Base-by-base conservation (phyloP, 2,797 vertebrate genomes). In the Pseudomugil tenellus region DNA sequence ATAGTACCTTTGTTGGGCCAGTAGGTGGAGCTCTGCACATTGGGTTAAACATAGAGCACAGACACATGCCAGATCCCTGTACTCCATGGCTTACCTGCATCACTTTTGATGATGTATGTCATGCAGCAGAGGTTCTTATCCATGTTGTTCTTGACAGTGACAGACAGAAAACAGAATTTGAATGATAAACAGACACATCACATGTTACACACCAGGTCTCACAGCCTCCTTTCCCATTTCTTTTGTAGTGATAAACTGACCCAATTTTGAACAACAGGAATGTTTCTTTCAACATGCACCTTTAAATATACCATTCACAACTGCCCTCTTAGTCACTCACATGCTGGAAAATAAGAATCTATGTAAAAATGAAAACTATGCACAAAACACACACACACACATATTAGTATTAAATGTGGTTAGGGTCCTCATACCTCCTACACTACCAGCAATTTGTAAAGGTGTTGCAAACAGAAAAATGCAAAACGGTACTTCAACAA, bases 21-120 rank as follows among this genome's bases (percentile, higher is more conserved):
- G 76, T 78, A 87, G 92, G 88, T 75, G 92, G 93, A 73, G 90
- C 92, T 93, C 77, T 85, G 80, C 75, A 70, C 88, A 89, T 92
- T 91, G 70, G 17, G 4, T 25, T 25, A 51, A 21, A 51, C 13
- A 48, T 32, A 11, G 11, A 29, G 6, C 10, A 13, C 32, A 60
- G 69, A 67, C 11, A 53, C 70, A 55, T 35, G 23, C 32, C 72
- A 78, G 69, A 57, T 62, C 77, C 74, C 67, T 79, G 73, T 54
- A 37, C 67, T 59, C 54, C 31, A 7, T 64, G 59, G 37, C 80
- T 63, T 41, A 37, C 57, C 46, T 81, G 72, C 72, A 84, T 90
- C 76, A 58, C 34, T 84, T 84, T 70, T 67, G 81, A 82, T 84
- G 87, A 89, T 85, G 74, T 70, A 70, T 78, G 71, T 65, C 0